Evolutionary conservation across 2,797 vertebrate species (phyloP).

Genomic region (Furcifer pardalis): DNA sequence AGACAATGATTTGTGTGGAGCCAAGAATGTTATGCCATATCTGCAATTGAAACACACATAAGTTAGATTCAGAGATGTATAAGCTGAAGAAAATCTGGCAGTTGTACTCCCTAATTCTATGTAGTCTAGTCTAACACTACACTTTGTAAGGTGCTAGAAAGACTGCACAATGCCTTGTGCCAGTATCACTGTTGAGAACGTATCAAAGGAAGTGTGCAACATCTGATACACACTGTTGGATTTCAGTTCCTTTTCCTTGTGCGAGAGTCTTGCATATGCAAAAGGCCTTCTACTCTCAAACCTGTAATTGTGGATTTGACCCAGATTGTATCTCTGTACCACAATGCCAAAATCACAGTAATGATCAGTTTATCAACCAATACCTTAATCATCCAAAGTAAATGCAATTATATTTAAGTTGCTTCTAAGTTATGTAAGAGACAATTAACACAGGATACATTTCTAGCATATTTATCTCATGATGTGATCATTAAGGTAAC

Average conservation of each 20-base stretch:
- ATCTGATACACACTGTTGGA: neutral
- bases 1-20: neutral
- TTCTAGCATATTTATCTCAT: neutral
- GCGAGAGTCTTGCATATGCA: neutral
- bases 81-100: neutral
- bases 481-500: neutral
- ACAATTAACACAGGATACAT: neutral
- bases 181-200: neutral
- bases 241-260: neutral
- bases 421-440: neutral
- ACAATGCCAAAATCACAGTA: neutral
- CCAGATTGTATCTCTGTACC: neutral
- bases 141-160: too few relatives aligned
- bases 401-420: neutral
- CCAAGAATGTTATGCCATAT: neutral
- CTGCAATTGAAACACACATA: neutral
- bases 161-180: too few relatives aligned
- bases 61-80: neutral
- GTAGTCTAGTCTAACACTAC: too few relatives aligned
- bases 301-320: neutral
- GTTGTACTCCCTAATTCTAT: rapidly evolving
- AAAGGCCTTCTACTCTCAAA: neutral
- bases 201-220: neutral
- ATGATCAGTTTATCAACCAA: neutral
- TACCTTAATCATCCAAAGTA: neutral